Evolutionary conservation across 2,113 vertebrate species (phyloP), one percentile per base, ranked within the genome.

Genomic region (Embiotoca jacksoni): DNA sequence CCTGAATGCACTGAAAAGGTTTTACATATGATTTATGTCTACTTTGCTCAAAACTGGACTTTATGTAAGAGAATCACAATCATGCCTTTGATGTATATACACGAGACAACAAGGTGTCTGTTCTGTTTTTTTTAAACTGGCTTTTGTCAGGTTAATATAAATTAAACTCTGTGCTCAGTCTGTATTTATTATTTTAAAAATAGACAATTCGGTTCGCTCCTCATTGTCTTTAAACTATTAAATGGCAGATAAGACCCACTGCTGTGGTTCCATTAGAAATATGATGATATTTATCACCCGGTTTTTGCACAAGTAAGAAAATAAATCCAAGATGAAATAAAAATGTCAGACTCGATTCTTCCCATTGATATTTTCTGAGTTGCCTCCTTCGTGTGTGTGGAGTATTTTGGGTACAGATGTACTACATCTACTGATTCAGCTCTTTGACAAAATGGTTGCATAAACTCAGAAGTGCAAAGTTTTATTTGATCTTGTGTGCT

Each of bases 101-200:
- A 39, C 56, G 3, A 53, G 9, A n/a, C 31, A 53, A 10, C 36
- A 57, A 32, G 2, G 5, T 52, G 49, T 16, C 15, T 7, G 3
- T 32, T 30, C 32, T 46, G 15, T 47, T 67, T 63, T 53, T 6
- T 64, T 77, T 54, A 61, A 62, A 61, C 41, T 39, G 39, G 7
- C 11, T 65, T 5, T 6, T 55, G 50, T 23, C 23, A 23, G 41
- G 9, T 41, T 56, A 30, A 69, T 70, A 52, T 56, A 57, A 79
- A 62, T 56, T 2, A 63, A 6, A 33, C 16, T 16, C 10, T 39
- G 32, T 71, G 41, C 63, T 60, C 7, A 16, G n/a, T 4, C 6
- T 44, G 3, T 82, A 82, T 90, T 75, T 81, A 75, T 78, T 66
- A n/a, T 36, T 72, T 44, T 15, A 35, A 61, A 58, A 78, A 44